Evolutionary conservation across 2,797 vertebrate genomes (phyloP).

Genomic region (Arremon aurantiirostris): DNA sequence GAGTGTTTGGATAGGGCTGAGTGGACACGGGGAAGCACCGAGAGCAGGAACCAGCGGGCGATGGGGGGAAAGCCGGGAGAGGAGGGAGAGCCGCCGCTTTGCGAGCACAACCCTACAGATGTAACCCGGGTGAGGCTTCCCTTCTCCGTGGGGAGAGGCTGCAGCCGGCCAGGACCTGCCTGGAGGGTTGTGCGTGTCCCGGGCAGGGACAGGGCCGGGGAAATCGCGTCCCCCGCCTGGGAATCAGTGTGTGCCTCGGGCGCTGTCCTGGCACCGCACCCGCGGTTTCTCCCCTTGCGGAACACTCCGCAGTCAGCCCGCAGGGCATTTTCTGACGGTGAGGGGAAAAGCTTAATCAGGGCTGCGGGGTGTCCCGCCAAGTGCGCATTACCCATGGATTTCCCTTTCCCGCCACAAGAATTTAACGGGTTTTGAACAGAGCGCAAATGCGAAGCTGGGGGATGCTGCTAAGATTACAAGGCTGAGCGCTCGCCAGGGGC

Average conservation of each 20-base stretch:
- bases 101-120: not conserved
- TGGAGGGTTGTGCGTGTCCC: accelerated
- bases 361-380: not conserved
- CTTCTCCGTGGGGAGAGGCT: not conserved
- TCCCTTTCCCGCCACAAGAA: not conserved
- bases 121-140: not conserved
- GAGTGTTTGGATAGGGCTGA: too few species aligned
- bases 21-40: accelerated
- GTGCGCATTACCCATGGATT: not conserved
- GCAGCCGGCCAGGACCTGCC: not conserved
- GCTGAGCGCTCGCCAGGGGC: accelerated
- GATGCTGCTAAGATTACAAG: not conserved
- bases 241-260: not conserved
- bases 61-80: not conserved
- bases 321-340: accelerated
- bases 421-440: not conserved
- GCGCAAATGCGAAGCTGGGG: not conserved
- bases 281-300: accelerated
- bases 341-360: not conserved
- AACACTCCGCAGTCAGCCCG: not conserved
- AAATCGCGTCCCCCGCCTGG: accelerated
- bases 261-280: not conserved
- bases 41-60: not conserved
- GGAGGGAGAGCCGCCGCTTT: accelerated
- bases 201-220: not conserved